A percentile compares a stretch with the other conserved stretches of the same genome.
phyloP scores from a whole-genome alignment of 2,888 invertebrate species.

The Drosophila pullipes region DNA sequence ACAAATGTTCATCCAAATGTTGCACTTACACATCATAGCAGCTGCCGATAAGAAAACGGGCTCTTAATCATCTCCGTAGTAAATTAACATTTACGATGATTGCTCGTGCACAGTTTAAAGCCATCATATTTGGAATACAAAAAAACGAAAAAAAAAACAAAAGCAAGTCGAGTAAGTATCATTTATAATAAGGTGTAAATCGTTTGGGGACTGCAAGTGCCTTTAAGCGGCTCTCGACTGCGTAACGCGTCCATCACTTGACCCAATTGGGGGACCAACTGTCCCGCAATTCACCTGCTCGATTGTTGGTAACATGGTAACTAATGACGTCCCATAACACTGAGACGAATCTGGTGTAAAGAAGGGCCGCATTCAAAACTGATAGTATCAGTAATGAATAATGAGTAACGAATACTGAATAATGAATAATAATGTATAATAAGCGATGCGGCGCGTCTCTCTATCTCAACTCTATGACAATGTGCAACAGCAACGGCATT shows the following conservation, averaged over 20 bases:
- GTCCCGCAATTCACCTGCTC: conserved; percentile 33
- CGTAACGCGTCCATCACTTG: conserved; percentile 50
- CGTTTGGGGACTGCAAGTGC: conserved; percentile 20
- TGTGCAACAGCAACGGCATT: conserved; percentile 9
- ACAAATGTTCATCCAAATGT: not conserved
- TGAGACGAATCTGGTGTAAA: conserved; percentile 1
- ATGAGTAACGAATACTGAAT: conserved; percentile 57
- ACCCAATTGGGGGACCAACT: conserved; percentile 36
- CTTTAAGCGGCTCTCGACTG: conserved; percentile 30
- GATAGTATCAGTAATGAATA: conserved; percentile 49
- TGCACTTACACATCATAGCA: not conserved
- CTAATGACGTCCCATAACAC: conserved; percentile 50
- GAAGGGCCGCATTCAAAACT: conserved; percentile 36
- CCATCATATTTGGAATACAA: not conserved
- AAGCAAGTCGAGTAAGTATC: not conserved
- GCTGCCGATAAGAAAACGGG: not conserved
- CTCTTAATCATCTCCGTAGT: not conserved
- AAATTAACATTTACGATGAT: not conserved
- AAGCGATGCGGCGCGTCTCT: conserved; percentile 32
- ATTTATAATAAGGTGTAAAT: conserved; percentile 10
- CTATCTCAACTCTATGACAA: conserved; percentile 10
- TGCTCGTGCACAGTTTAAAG: too few relatives aligned
- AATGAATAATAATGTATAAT: conserved; percentile 70
- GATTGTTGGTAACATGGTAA: conserved; percentile 42
- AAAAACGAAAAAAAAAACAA: not conserved